Evolutionary conservation across 2,113 vertebrate species (phyloP), one percentile per base, ranked within the genome.

Genomic region (Tricholaema leucomelas): DNA sequence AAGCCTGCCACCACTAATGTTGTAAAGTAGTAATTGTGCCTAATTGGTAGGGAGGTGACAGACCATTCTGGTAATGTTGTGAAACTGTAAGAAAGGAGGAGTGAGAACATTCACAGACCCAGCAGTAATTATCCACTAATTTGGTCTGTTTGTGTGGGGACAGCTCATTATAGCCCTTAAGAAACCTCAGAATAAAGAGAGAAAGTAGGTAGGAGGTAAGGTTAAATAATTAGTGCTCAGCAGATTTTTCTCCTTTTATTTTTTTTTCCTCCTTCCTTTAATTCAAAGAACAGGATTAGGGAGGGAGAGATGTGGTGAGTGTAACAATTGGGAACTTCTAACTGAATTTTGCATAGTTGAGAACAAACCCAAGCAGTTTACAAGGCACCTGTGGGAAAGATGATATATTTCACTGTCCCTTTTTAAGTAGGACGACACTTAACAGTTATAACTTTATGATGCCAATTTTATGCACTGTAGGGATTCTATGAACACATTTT

Each of bases 1-100:
- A 98, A 98, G 97, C 98, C 98, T 97, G 98, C 98, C 98, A 97
- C 97, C 97, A 97, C 97, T 98, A 98, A 98, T 98, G 98, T 98
- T 98, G 98, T 98, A 98, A 98, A 99, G 98, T 98, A 98, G 98
- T 99, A 99, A 99, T 99, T 98, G 98, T 98, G 98, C 98, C 98
- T 99, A 99, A 99, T 99, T 99, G 98, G 98, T 98, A 98, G 98
- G 98, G 98, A 99, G 98, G 99, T 98, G 98, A 98, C 98, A 98
- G 98, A 98, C 98, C 98, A 98, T 98, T 99, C 98, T 98, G 95
- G 97, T 98, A 98, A 98, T 98, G 98, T 97, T 98, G 97, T 98
- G 96, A 98, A 98, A 98, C 97, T 97, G 87, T 96, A 98, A 98
- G 98, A 98, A 98, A 97, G 97, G 96, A 98, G 97, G 98, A 98